A percentile compares a stretch with the other conserved stretches of the same genome.
phyloP scores from a whole-genome alignment of 2,888 invertebrate genomes.

The Glomeris marginata region DNA sequence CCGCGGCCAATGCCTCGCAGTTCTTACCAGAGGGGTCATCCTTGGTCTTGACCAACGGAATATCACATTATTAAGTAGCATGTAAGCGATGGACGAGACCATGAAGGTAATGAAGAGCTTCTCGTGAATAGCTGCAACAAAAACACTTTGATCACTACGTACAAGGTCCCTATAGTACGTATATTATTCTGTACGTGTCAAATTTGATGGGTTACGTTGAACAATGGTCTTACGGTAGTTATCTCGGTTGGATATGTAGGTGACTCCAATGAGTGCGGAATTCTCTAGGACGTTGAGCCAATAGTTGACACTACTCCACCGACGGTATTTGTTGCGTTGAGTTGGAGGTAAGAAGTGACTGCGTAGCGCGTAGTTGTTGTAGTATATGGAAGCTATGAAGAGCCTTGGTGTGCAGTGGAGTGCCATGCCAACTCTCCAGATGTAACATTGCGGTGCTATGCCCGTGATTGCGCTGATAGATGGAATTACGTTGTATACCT shows the following conservation, averaged over 20 bases:
- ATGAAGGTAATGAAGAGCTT: conserved; percentile 84
- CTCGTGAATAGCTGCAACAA: conserved; percentile 63
- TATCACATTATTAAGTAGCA: conserved; percentile 37
- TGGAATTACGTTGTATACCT: conserved; percentile 89
- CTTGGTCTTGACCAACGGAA: conserved; percentile 13
- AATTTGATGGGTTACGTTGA: no score
- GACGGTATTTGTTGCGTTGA: conserved; percentile 31
- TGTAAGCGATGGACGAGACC: conserved; percentile 65
- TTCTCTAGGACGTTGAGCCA: conserved; percentile 74
- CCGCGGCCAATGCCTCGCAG: no score
- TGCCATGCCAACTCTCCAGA: conserved; percentile 84
- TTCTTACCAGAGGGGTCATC: conserved; percentile 6
- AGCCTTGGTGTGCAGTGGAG: conserved; percentile 81
- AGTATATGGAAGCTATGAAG: conserved; percentile 72
- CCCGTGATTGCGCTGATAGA: conserved; percentile 93
- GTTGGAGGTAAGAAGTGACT: conserved; percentile 21
- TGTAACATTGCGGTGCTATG: conserved; percentile 76
- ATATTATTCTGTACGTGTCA: no score
- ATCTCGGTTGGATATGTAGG: conserved; percentile 84
- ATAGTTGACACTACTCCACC: conserved; percentile 37
- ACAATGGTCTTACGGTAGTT: conserved; percentile 77
- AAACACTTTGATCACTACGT: neutral
- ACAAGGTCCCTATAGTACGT: no score
- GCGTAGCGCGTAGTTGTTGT: conserved; percentile 59
- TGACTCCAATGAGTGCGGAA: conserved; percentile 72